These are phyloP conservation scores for Amblyraja radiata DNA, from an alignment of 2,797 vertebrate species.

Conservation along the genomic window DNA sequence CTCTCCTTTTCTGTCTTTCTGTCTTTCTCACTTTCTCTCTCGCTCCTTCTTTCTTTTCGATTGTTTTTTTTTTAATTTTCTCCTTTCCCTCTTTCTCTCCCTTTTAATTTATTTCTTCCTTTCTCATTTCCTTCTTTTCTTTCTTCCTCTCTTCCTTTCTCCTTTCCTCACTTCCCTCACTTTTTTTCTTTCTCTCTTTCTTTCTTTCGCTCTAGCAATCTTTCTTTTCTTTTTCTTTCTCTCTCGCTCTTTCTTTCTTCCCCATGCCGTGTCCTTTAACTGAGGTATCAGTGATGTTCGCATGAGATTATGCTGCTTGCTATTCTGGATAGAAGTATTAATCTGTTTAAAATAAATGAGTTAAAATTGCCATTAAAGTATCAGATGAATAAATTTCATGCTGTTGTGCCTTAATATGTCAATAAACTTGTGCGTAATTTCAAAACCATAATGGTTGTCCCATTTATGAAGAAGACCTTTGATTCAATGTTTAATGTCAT, in stretches of 20 bases:
- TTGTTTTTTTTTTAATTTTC: no score
- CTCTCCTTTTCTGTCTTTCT: background rate
- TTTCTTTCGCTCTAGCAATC: background rate
- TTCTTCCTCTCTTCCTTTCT: background rate
- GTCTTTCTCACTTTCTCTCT: background rate
- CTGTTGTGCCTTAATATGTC: background rate
- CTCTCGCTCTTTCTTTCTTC: background rate
- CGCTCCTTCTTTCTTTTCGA: no score
- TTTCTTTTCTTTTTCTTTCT: background rate
- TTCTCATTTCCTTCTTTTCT: background rate
- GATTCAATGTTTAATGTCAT: slow-evolving; percentile 6
- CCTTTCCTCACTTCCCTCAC: no score
- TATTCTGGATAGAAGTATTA: background rate
- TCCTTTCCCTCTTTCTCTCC: no score
- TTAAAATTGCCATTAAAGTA: background rate
- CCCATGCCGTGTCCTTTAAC: background rate
- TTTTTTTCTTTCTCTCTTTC: background rate
- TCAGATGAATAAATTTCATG: background rate
- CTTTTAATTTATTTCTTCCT: background rate
- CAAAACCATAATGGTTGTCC: background rate
- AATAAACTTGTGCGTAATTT: background rate
- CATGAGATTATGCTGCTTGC: background rate
- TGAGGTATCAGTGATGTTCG: background rate
- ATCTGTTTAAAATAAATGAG: slow-evolving; percentile 16
- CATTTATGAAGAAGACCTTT: background rate